These are phyloP conservation scores for Staurois parvus DNA, from an alignment of 2,797 vertebrate genomes.

Conservation along the genomic window DNA sequence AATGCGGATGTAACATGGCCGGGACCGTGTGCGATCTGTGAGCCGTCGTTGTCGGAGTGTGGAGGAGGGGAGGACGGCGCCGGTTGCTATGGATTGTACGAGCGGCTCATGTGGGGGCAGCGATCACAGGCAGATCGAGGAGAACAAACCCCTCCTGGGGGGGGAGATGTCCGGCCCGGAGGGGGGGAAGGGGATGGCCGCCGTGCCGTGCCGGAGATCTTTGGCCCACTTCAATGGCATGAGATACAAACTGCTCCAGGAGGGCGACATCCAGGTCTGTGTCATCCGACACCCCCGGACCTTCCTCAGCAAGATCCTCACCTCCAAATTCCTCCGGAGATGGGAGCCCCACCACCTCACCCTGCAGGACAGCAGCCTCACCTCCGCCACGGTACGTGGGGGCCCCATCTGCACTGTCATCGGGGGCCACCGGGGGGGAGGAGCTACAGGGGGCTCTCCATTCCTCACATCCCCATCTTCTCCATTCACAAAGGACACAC, in stretches of 20 bases:
- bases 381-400: constrained; percentile 91
- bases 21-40: constrained; percentile 8
- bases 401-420: neutral
- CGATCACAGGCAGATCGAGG: constrained; percentile 90
- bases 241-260: constrained; percentile 97
- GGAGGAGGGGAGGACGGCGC: neutral
- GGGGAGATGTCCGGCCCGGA: constrained; percentile 84
- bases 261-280: constrained; percentile 99
- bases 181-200: constrained; percentile 80
- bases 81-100: constrained; percentile 87
- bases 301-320: constrained; percentile 98
- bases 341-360: constrained; percentile 98
- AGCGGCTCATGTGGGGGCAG: constrained; percentile 79
- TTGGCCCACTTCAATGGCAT: constrained; percentile 89
- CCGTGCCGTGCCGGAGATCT: constrained; percentile 86
- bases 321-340: constrained; percentile 93
- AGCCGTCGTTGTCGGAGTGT: neutral
- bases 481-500: too few relatives aligned
- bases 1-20: neutral
- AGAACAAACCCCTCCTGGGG: constrained; percentile 91
- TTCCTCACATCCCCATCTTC: too few relatives aligned
- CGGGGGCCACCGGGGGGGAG: constrained; percentile 8
- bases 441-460: neutral
- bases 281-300: constrained; percentile 95
- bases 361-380: constrained; percentile 92